Base-by-base conservation (phyloP, 2,113 vertebrate genomes). In the Stigmatopora nigra region DNA sequence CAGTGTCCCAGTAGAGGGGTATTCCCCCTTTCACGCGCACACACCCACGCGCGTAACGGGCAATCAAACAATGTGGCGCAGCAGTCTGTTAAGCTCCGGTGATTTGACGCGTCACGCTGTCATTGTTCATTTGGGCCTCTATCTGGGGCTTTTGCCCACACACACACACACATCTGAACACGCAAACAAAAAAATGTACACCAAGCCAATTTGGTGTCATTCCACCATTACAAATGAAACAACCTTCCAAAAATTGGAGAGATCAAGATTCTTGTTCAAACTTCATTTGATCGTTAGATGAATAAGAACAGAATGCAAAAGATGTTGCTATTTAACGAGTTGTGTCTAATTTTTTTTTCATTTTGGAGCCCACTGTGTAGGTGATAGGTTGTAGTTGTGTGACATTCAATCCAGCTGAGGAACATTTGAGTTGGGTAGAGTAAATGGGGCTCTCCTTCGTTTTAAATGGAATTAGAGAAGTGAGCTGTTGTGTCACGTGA, bases 1-100 rank as follows among this genome's bases (percentile, higher is more conserved):
- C 80, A 80, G 76, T 82, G 80, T 86, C 86, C 76, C 84, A 82
- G 78, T 73, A 59, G 58, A 76, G 71, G 75, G 86, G 87, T 88
- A 86, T 88, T 84, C 79, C 87, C 84, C 84, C 66, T 72, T 79
- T 67, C 73, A 38, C 66, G 57, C 52, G 59, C 49, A 53, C 17
- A 15, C 55, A 48, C 65, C 47, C 49, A 44, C 20, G n/a, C 20
- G n/a, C 20, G n/a, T 12, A 12, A 46, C n/a, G 58, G 47, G 48
- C 69, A 53, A 12, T 5, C 22, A 12, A 31, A 55, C 17, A 48
- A 71, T 73, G 61, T 69, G 69, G 79, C 77, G 65, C 68, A 73
- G 69, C 82, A 75, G 56, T 25, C 46, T 10, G 25, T 81, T 70
- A 56, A 45, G 46, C 66, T 5, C 68, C 51, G 35, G 25, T 10